phyloP scores from a whole-genome alignment of 2,888 invertebrate genomes.

The Thecocarcelia acutangulata region DNA sequence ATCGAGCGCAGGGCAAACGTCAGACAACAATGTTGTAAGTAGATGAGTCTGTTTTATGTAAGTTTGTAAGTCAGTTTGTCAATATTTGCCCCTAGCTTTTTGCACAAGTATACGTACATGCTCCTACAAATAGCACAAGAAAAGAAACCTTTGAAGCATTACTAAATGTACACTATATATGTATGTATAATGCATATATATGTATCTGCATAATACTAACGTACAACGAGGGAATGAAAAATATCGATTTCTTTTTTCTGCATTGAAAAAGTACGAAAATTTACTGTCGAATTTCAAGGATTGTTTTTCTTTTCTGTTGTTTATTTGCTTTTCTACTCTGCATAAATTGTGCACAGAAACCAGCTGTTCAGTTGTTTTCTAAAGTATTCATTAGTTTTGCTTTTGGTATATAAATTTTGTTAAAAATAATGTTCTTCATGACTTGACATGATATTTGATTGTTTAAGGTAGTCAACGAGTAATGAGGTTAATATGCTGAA shows the following conservation, averaged over 20 bases:
- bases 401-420: conserved; percentile 12
- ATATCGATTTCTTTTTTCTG: conserved; percentile 55
- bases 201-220: background rate
- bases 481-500: conserved; percentile 15
- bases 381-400: background rate
- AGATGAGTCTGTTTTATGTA: conserved; percentile 1
- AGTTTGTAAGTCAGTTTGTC: conserved; percentile 6
- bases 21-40: no score
- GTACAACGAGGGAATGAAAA: conserved; percentile 25
- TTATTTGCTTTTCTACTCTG: background rate
- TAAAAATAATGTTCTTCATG: background rate
- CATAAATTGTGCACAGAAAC: background rate
- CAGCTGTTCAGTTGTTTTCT: conserved; percentile 23
- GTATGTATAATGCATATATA: no score
- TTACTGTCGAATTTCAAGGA: conserved; percentile 42
- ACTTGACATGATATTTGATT: conserved; percentile 18
- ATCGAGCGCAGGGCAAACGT: no score
- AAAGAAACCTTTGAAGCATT: background rate
- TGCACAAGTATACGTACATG: background rate
- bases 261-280: background rate
- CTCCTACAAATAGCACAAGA: conserved; percentile 14
- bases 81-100: conserved; percentile 27
- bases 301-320: conserved; percentile 12
- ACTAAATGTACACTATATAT: no score
- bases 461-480: background rate